Percentiles rank a stretch among this genome's conserved stretches.
Evolutionary conservation across 2,888 invertebrate genomes (phyloP).

Genomic region (Andrena marginata): DNA sequence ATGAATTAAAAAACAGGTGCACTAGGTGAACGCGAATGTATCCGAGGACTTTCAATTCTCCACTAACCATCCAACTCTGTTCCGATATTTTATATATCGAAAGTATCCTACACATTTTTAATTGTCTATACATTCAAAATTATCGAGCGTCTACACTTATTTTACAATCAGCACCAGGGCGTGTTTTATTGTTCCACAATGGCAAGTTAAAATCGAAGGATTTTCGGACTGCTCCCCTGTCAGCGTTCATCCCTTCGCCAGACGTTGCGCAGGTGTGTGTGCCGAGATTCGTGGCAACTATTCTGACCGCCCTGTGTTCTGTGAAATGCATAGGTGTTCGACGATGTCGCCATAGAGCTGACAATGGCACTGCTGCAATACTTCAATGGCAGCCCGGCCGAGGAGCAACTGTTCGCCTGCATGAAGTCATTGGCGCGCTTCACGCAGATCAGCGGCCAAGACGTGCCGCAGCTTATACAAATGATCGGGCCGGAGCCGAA

Average conservation of each 20-base stretch:
- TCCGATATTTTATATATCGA: no score
- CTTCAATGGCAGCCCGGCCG: constrained; percentile 92
- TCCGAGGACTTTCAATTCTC: no score
- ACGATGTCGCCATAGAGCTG: constrained; percentile 96
- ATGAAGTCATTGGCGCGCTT: constrained; percentile 92
- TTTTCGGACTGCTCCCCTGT: not conserved
- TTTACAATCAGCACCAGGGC: no score
- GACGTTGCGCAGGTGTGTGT: not conserved
- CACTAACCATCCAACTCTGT: no score
- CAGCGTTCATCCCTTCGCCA: not conserved
- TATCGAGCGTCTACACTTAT: no score
- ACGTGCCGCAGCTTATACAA: constrained; percentile 95
- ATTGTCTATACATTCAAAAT: no score
- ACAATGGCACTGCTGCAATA: constrained; percentile 96
- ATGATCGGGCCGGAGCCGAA: constrained; percentile 96
- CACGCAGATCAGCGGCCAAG: constrained; percentile 91
- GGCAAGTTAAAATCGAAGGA: no score
- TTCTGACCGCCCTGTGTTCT: constrained; percentile 18
- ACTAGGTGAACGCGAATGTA: no score
- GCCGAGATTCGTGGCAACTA: not conserved
- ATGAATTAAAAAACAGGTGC: no score
- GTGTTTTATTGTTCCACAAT: no score
- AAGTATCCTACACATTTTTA: no score
- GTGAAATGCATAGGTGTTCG: constrained; percentile 90
- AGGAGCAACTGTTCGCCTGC: constrained; percentile 92